Evolutionary conservation across 2,888 invertebrate species (phyloP).

Genomic region (Eupithecia insigniata): DNA sequence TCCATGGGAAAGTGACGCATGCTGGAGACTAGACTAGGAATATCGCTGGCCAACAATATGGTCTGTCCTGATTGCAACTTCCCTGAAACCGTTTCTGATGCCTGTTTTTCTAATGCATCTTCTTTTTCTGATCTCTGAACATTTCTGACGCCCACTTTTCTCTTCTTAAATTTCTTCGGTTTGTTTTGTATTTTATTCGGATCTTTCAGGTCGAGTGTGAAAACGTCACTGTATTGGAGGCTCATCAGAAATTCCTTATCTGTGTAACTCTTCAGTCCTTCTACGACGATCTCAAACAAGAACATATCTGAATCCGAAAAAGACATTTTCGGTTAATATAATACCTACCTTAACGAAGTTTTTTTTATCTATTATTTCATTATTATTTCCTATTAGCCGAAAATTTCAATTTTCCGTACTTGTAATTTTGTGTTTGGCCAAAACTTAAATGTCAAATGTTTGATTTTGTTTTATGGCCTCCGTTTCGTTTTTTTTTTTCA

Average conservation of each 20-base stretch:
- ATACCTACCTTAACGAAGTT: not conserved
- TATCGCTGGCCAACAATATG: constrained; percentile 53
- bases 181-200: constrained; percentile 49
- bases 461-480: constrained; percentile 22
- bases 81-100: not conserved
- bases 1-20: constrained; percentile 68
- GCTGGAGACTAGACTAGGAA: constrained; percentile 53
- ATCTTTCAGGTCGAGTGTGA: constrained; percentile 61
- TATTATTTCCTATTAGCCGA: constrained; percentile 28
- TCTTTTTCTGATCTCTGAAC: constrained; percentile 27
- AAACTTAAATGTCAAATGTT: constrained; percentile 42
- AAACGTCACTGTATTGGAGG: constrained; percentile 67
- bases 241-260: constrained; percentile 59
- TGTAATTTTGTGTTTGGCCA: constrained; percentile 58
- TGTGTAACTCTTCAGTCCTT: constrained; percentile 60
- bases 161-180: constrained; percentile 47
- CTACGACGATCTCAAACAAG: constrained; percentile 67
- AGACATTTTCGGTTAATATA: constrained; percentile 59
- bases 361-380: constrained; percentile 3
- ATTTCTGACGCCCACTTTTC: constrained; percentile 46
- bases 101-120: constrained; percentile 44
- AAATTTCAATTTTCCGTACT: constrained; percentile 45
- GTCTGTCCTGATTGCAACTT: constrained; percentile 52
- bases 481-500: not conserved
- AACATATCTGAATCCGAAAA: constrained; percentile 68